Evolutionary conservation across 2,113 vertebrate genomes (phyloP), one percentile per base, ranked within the genome.

Genomic region (Pristiophorus japonicus): DNA sequence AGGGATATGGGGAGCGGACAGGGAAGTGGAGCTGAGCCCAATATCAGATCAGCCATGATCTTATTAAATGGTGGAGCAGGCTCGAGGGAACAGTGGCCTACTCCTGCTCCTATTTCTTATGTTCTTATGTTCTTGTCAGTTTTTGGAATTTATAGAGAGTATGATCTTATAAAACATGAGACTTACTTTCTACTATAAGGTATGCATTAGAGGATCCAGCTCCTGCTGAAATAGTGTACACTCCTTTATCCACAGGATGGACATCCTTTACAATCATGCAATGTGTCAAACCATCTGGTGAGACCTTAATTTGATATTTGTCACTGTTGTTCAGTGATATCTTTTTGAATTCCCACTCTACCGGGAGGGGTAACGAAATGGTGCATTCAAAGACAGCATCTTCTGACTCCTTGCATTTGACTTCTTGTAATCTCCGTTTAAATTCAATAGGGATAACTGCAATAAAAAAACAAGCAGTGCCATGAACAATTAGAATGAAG

Each of bases 161-260:
- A 93, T 18, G 3, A 20, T 10, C 91, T 3, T 6, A 20, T 65
- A 66, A 93, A 20, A 0, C 34, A 55, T 38, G 42, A 0, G 59
- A 96, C 98, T 98, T 96, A 99, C 98, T 96, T 97, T 98, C 97
- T 3, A 99, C 98, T 5, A 98, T 95, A 34, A 99, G 98, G 98
- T 98, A 98, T 95, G 98, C 98, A 0, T 97, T 98, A 93, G 98
- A 98, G 95, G 97, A 96, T 0, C 97, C 96, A 30, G 96, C 96
- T 10, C 98, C 98, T 0, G 96, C 97, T 75, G 97, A 96, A 1
- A 98, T 97, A 0, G 98, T 97, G 78, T 98, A 99, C 96, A 98
- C 97, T 16, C 98, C 98, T 0, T 96, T 98, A 97, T 99, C 98
- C 51, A 96, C 96, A 95, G 96, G 96, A 4, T 0, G 95, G 59